A percentile compares a stretch with the other conserved stretches of the same genome.
phyloP scores from a whole-genome alignment of 2,888 invertebrate species.

The Halictus quadricinctus region DNA sequence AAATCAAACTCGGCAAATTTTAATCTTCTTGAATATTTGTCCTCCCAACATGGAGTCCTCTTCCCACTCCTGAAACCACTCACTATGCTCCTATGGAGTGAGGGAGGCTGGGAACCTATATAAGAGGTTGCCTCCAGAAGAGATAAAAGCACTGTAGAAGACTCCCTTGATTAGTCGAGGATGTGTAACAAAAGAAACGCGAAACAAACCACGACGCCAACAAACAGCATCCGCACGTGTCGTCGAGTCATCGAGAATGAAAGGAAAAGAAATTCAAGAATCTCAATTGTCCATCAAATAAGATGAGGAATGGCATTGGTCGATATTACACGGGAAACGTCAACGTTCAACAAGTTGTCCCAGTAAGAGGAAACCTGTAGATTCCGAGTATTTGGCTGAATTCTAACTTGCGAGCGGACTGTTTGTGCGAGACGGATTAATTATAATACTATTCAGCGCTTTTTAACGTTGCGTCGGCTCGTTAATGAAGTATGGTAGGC shows the following conservation, averaged over 20 bases:
- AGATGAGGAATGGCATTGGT: background rate
- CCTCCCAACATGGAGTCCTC: no score
- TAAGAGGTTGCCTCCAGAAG: no score
- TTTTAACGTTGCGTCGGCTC: background rate
- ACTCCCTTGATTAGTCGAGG: background rate
- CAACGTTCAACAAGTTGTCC: constrained; percentile 48
- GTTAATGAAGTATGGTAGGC: background rate
- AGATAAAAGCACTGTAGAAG: no score
- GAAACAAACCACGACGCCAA: background rate
- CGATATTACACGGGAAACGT: background rate
- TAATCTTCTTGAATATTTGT: no score
- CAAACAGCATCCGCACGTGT: no score
- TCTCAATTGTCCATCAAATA: background rate
- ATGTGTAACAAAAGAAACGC: background rate
- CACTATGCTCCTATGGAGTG: no score
- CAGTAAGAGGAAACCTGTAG: constrained; percentile 43
- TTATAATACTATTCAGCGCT: background rate
- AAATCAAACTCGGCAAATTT: no score
- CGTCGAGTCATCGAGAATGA: background rate
- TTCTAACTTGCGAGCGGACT: background rate
- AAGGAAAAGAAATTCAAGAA: background rate
- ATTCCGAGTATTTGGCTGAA: constrained; percentile 18
- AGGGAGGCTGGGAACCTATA: no score
- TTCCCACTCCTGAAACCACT: no score
- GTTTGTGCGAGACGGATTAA: background rate